phyloP scores from a whole-genome alignment of 2,888 invertebrate genomes.

The Heliconius ethilla region DNA sequence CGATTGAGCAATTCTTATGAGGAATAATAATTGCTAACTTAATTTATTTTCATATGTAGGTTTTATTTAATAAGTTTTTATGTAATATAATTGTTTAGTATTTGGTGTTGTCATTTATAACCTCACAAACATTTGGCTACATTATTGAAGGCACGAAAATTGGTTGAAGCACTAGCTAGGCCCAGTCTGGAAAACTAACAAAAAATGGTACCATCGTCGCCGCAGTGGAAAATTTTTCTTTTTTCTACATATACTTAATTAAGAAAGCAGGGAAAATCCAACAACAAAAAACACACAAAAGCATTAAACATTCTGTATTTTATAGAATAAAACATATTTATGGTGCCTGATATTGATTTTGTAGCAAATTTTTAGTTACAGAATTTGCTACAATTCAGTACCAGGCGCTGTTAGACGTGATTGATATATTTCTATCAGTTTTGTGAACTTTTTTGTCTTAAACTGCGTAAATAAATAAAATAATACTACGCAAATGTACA shows the following conservation, averaged over 20 bases:
- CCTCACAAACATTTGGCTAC: not conserved
- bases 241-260: too few relatives aligned
- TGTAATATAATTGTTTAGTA: not conserved
- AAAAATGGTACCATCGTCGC: too few relatives aligned
- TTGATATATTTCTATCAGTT: not conserved
- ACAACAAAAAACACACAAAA: too few relatives aligned
- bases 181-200: too few relatives aligned
- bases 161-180: too few relatives aligned
- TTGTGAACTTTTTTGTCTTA: too few relatives aligned
- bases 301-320: too few relatives aligned
- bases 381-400: not conserved
- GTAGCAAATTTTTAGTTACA: not conserved
- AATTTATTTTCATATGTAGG: constrained; percentile 19
- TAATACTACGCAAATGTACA: too few relatives aligned
- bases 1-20: constrained; percentile 67
- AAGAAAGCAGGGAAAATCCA: too few relatives aligned
- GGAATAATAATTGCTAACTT: constrained; percentile 42
- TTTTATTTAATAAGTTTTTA: constrained; percentile 1
- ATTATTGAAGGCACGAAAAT: too few relatives aligned
- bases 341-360: not conserved
- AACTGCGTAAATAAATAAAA: too few relatives aligned
- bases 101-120: not conserved
- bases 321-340: not conserved
- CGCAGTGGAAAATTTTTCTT: too few relatives aligned
- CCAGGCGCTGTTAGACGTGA: not conserved